Conservation (phyloP, 2,888 invertebrate species). For the Drepanosiphum platanoidis region DNA sequence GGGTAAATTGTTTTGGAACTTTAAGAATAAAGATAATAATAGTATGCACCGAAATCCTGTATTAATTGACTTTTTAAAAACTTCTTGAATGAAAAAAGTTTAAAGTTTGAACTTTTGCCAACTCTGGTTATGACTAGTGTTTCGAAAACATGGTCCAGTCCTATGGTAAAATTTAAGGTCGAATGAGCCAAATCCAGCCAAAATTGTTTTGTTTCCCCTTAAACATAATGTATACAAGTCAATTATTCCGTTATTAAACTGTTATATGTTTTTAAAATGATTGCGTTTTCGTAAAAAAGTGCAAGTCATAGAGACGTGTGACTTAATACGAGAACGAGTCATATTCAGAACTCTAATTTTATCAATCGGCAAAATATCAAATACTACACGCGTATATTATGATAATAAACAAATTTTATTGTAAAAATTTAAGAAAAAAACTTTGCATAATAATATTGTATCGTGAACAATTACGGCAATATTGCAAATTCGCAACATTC, state of each 20-base stretch:
- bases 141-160: conserved; percentile 9
- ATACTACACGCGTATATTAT: no score
- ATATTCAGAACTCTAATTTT: no score
- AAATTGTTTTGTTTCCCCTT: conserved; percentile 29
- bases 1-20: conserved; percentile 30
- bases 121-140: conserved; percentile 29
- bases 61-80: conserved; percentile 51
- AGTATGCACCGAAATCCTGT: neutral
- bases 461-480: no score
- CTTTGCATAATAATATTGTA: no score
- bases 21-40: neutral
- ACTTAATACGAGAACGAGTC: no score
- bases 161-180: neutral
- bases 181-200: neutral
- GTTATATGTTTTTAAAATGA: neutral
- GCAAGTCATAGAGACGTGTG: no score
- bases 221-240: conserved; percentile 43
- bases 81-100: conserved; percentile 40
- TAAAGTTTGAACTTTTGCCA: conserved; percentile 48
- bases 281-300: no score
- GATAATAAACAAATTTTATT: no score
- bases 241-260: conserved; percentile 4
- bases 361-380: no score
- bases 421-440: no score
- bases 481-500: no score